Evolutionary conservation across 2,797 vertebrate species (phyloP).

Genomic region (Enteromius argenteus): DNA sequence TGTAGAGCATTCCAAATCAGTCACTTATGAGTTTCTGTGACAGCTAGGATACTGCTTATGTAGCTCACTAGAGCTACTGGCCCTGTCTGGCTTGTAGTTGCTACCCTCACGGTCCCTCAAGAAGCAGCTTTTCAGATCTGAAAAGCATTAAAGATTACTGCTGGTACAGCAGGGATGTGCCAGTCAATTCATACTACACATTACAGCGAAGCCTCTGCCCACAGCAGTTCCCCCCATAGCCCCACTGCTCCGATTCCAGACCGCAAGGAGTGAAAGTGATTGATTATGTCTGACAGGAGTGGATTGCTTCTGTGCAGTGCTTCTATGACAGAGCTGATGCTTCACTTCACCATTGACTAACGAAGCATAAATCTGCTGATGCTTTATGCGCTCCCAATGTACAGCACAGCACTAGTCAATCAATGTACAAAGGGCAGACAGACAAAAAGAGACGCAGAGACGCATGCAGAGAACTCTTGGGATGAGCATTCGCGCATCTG

Average conservation of each 20-base stretch:
- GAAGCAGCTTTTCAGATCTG: constrained; percentile 6
- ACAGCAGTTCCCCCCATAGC: background rate
- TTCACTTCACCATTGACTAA: constrained; percentile 41
- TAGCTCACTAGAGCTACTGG: background rate
- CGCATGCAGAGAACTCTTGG: constrained; percentile 18
- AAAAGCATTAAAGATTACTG: constrained; percentile 54
- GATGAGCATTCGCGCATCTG: constrained; percentile 22
- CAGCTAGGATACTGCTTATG: background rate
- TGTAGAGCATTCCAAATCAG: background rate
- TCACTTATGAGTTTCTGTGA: background rate
- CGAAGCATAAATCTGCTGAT: constrained; percentile 50
- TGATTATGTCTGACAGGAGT: constrained; percentile 58
- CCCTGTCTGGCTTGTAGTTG: background rate
- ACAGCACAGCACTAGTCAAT: constrained; percentile 50
- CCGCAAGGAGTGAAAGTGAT: constrained; percentile 40
- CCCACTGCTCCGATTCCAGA: constrained; percentile 17
- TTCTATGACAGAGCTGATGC: constrained; percentile 57
- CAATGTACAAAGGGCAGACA: constrained; percentile 47
- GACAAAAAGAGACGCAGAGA: constrained; percentile 24
- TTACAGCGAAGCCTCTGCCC: constrained; percentile 30
- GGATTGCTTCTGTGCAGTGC: constrained; percentile 65
- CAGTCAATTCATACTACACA: constrained; percentile 66
- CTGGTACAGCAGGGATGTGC: constrained; percentile 50
- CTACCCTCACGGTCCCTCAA: background rate
- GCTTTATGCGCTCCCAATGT: constrained; percentile 31